Conservation (phyloP, 1,140 invertebrate species). For the Lasioglossum baleicum region DNA sequence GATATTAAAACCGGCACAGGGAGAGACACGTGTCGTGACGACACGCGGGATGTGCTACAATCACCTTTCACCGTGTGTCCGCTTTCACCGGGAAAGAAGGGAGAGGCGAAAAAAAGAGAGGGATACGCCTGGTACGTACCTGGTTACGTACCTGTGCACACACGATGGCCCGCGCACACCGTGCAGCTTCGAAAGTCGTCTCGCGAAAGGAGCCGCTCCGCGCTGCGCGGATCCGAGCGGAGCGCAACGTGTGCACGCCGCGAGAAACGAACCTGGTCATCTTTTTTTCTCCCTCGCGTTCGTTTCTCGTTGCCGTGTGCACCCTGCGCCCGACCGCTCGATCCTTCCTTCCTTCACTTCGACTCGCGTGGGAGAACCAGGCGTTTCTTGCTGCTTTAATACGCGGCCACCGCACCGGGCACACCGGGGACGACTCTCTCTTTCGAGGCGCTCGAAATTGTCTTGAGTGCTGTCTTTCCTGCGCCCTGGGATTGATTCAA, state of each 20-base stretch:
- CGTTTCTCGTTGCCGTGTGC: not conserved
- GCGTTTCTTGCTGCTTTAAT: conserved; percentile 51
- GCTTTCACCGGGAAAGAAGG: conserved; percentile 49
- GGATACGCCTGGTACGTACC: conserved; percentile 36
- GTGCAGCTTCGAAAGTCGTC: conserved; percentile 63
- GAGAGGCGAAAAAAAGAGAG: conserved; percentile 49
- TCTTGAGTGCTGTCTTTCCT: not conserved
- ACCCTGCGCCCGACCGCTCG: not conserved
- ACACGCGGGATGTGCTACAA: conserved; percentile 37
- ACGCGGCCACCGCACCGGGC: conserved; percentile 7
- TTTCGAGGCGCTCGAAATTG: not conserved
- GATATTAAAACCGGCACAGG: conserved; percentile 13
- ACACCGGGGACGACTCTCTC: conserved; percentile 12
- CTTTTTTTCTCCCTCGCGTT: conserved; percentile 17
- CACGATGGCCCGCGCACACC: not conserved
- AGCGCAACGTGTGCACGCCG: conserved; percentile 24
- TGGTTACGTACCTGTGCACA: conserved; percentile 5
- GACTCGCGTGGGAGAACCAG: conserved; percentile 39
- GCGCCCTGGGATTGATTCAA: no score
- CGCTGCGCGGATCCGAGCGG: not conserved
- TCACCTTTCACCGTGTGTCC: conserved; percentile 47
- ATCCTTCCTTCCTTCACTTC: not conserved
- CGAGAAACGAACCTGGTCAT: conserved; percentile 55
- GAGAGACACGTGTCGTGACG: conserved; percentile 25
- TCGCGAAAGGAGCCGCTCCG: conserved; percentile 43